Evolutionary conservation across 2,888 invertebrate genomes (phyloP).

Genomic region (Lithophane leautieri): DNA sequence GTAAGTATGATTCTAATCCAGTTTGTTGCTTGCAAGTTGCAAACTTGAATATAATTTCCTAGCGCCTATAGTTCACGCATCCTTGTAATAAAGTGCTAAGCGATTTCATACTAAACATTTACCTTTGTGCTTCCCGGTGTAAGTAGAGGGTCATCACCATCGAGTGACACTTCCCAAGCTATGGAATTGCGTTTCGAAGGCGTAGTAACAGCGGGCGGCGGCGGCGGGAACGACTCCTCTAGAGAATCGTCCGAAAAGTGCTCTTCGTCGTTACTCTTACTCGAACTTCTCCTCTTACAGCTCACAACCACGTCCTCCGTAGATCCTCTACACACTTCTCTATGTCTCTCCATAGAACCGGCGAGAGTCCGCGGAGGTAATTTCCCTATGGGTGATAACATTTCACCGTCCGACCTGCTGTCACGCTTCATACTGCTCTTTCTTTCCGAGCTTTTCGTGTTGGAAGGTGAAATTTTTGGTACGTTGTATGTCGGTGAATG

Average conservation of each 20-base stretch:
- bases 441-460: slow-evolving; percentile 81
- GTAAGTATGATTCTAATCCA: background rate
- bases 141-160: slow-evolving; percentile 92
- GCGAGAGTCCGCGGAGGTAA: slow-evolving; percentile 93
- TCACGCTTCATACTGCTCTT: slow-evolving; percentile 82
- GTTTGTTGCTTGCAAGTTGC: background rate
- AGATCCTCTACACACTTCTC: slow-evolving; percentile 93
- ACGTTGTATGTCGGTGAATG: slow-evolving; percentile 86
- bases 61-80: background rate
- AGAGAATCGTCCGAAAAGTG: slow-evolving; percentile 96
- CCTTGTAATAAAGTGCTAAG: background rate
- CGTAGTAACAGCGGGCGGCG: slow-evolving; percentile 89
- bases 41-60: background rate
- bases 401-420: slow-evolving; percentile 84
- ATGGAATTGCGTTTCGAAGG: slow-evolving; percentile 95
- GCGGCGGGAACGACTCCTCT: slow-evolving; percentile 94
- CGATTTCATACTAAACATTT: slow-evolving; percentile 30
- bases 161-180: slow-evolving; percentile 96
- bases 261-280: slow-evolving; percentile 85
- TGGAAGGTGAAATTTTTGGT: slow-evolving; percentile 84
- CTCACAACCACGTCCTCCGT: slow-evolving; percentile 86
- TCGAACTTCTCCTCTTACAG: slow-evolving; percentile 80
- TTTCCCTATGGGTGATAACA: slow-evolving; percentile 88
- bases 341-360: slow-evolving; percentile 94
- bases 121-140: slow-evolving; percentile 93